phyloP scores from a whole-genome alignment of 2,113 vertebrate species.

The Oxyruncus cristatus region DNA sequence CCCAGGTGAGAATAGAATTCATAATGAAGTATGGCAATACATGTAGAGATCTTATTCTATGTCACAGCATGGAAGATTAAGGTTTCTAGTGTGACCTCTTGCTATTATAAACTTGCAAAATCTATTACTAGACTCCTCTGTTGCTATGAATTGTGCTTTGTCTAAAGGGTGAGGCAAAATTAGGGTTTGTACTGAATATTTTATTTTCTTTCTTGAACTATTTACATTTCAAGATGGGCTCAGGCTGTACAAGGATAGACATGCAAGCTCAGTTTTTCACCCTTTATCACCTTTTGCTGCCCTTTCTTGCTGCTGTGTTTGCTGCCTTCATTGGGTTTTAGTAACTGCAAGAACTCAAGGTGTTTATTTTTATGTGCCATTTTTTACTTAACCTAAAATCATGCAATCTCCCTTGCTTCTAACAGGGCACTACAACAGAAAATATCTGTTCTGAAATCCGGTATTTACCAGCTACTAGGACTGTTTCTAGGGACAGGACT shows the following conservation, averaged over 20 bases:
- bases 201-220: not conserved
- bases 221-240: not conserved
- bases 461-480: conserved; percentile 83
- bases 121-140: not conserved
- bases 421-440: conserved; percentile 91
- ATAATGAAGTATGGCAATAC: not conserved
- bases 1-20: conserved; percentile 79
- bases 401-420: not conserved
- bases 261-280: not conserved
- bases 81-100: not conserved
- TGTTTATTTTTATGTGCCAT: not conserved
- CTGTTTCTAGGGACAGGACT: conserved; percentile 81
- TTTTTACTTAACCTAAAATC: not conserved
- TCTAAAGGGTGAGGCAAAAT: not conserved
- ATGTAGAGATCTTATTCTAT: not conserved
- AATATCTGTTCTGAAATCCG: conserved; percentile 90
- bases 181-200: not conserved
- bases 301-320: not conserved
- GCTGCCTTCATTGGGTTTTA: not conserved
- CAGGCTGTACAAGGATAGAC: not conserved
- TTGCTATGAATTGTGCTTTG: not conserved
- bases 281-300: not conserved
- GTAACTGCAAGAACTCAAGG: not conserved
- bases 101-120: not conserved
- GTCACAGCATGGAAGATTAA: not conserved